These are phyloP conservation scores for Oikopleura vanhoeffeni DNA, from an alignment of 23 tunicate species.

Conservation along the genomic window DNA sequence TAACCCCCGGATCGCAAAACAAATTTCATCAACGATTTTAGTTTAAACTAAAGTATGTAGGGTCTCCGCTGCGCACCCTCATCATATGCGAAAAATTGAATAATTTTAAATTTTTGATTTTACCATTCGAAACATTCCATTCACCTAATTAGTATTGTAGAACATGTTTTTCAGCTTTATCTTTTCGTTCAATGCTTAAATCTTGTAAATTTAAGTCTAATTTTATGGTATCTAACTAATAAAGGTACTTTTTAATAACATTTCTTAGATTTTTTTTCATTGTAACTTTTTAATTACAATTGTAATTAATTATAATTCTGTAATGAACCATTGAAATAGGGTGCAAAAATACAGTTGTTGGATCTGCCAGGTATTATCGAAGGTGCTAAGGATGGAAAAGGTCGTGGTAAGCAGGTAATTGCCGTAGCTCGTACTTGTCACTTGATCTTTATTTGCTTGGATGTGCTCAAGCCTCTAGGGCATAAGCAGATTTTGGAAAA, in stretches of 20 bases:
- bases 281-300: neutral
- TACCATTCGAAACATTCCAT: too few species aligned
- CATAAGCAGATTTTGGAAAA: constrained; percentile 69
- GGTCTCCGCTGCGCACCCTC: too few species aligned
- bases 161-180: too few species aligned
- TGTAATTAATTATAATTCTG: constrained; percentile 5
- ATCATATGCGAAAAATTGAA: too few species aligned
- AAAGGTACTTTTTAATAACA: neutral
- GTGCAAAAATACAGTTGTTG: constrained; percentile 86
- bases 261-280: neutral
- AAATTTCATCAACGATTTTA: too few species aligned
- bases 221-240: too few species aligned
- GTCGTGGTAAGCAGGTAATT: constrained; percentile 85
- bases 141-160: too few species aligned
- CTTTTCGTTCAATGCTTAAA: too few species aligned
- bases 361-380: constrained; percentile 99
- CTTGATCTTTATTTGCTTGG: constrained; percentile 73
- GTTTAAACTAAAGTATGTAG: too few species aligned
- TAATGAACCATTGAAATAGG: constrained; percentile 11
- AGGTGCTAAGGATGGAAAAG: constrained; percentile 99
- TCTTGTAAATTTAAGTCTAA: too few species aligned
- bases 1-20: too few species aligned
- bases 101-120: too few species aligned
- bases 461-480: constrained; percentile 92
- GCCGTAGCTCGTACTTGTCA: constrained; percentile 87